Evolutionary conservation across 92 coral and sea anemone genomes (phyloP).

Genomic region (Metridium senile): DNA sequence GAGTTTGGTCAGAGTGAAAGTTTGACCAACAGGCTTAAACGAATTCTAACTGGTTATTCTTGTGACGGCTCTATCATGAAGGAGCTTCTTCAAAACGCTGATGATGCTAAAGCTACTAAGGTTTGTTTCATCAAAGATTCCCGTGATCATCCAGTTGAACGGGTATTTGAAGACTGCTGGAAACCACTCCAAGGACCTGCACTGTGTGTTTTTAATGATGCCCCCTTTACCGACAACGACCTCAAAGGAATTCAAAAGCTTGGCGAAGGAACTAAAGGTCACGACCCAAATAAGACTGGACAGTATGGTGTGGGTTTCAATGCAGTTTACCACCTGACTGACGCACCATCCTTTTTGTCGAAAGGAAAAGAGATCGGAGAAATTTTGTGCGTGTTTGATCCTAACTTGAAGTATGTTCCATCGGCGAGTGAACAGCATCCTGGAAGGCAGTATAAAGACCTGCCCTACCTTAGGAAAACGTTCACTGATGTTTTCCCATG

Average conservation of each 20-base stretch:
- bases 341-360: conserved; percentile 79
- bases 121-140: conserved; percentile 74
- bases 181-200: conserved; percentile 87
- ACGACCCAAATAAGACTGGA: conserved; percentile 91
- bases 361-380: conserved; percentile 74
- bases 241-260: conserved; percentile 81
- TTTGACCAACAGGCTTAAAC: conserved; percentile 57
- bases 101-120: conserved; percentile 72
- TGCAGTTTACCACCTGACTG: conserved; percentile 89
- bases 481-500: conserved; percentile 71
- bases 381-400: conserved; percentile 80
- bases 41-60: conserved; percentile 61
- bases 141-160: conserved; percentile 38
- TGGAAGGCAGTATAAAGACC: conserved; percentile 53
- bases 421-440: conserved; percentile 62
- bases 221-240: conserved; percentile 68
- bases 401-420: conserved; percentile 68
- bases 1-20: conserved; percentile 67
- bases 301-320: conserved; percentile 94
- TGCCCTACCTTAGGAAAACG: conserved; percentile 23
- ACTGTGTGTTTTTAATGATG: conserved; percentile 81
- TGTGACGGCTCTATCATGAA: conserved; percentile 64
- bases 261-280: conserved; percentile 85
- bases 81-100: conserved; percentile 79
- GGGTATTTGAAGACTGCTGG: conserved; percentile 72